Evolutionary conservation across 2,113 vertebrate genomes (phyloP).

Genomic region (Orthonyx spaldingii): DNA sequence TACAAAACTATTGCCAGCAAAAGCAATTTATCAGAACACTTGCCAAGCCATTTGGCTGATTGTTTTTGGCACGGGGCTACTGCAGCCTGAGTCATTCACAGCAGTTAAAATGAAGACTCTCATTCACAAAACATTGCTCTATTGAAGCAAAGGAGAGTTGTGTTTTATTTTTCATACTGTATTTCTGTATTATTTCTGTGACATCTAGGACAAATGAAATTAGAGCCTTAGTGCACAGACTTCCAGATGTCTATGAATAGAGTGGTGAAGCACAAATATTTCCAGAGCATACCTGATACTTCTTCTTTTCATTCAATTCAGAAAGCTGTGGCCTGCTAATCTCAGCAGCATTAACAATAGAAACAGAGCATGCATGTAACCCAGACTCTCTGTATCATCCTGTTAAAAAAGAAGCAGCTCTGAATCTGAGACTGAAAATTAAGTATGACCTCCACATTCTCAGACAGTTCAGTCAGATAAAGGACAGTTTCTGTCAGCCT

Average conservation of each 20-base stretch:
- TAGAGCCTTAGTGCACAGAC: neutral
- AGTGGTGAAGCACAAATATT: neutral
- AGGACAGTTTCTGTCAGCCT: neutral
- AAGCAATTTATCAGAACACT: constrained; percentile 39
- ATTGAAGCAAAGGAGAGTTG: neutral
- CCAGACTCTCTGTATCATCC: neutral
- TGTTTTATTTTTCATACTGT: neutral
- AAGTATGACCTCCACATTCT: neutral
- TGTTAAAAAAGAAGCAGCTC: neutral
- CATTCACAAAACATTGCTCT: neutral
- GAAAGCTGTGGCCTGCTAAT: neutral
- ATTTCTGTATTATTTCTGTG: neutral
- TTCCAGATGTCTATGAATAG: neutral
- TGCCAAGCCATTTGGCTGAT: constrained; percentile 9
- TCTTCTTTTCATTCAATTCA: neutral
- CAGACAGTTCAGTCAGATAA: neutral
- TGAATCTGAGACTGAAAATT: neutral
- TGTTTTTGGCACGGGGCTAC: neutral
- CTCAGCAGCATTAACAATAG: neutral
- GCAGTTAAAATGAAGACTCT: neutral
- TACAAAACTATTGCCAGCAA: constrained; percentile 21
- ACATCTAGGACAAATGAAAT: neutral
- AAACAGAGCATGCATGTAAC: neutral
- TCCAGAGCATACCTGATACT: neutral
- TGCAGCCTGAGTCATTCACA: neutral